phyloP scores from a whole-genome alignment of 1,140 invertebrate species.

The Drosophila neocordata region DNA sequence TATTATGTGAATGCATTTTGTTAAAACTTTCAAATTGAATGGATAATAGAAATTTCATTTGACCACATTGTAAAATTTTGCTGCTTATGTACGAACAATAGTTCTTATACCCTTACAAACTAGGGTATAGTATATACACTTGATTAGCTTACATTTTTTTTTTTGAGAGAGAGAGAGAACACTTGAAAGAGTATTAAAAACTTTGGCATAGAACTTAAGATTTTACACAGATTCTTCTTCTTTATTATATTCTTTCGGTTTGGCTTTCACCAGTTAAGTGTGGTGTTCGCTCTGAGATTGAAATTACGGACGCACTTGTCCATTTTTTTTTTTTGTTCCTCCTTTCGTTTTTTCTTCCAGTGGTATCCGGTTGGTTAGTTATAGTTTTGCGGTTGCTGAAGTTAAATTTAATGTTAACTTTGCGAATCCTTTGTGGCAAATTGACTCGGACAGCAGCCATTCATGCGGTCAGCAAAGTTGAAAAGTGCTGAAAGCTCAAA shows the following conservation, averaged over 20 bases:
- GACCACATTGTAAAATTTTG: too few species aligned
- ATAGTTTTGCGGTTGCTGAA: conserved; percentile 6
- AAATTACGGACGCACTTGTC: background rate
- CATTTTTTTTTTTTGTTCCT: background rate
- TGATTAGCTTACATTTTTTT: too few species aligned
- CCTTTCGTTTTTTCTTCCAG: background rate
- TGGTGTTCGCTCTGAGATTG: background rate
- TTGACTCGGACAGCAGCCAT: background rate
- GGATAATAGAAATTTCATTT: too few species aligned
- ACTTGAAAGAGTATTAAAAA: too few species aligned
- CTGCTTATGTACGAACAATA: too few species aligned
- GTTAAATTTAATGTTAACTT: conserved; percentile 5
- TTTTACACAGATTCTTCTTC: too few species aligned
- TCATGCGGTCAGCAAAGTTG: conserved; percentile 13
- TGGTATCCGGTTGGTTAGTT: conserved; percentile 16
- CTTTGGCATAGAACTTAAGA: too few species aligned
- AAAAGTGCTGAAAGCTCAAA: conserved; percentile 1
- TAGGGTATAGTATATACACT: too few species aligned
- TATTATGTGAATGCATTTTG: too few species aligned
- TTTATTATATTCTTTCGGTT: background rate
- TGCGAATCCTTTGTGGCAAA: background rate
- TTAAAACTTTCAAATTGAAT: too few species aligned
- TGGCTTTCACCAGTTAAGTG: background rate
- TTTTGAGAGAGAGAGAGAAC: too few species aligned
- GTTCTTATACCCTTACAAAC: too few species aligned